Base-by-base conservation (phyloP, 2,888 invertebrate genomes). In the Phania funesta region DNA sequence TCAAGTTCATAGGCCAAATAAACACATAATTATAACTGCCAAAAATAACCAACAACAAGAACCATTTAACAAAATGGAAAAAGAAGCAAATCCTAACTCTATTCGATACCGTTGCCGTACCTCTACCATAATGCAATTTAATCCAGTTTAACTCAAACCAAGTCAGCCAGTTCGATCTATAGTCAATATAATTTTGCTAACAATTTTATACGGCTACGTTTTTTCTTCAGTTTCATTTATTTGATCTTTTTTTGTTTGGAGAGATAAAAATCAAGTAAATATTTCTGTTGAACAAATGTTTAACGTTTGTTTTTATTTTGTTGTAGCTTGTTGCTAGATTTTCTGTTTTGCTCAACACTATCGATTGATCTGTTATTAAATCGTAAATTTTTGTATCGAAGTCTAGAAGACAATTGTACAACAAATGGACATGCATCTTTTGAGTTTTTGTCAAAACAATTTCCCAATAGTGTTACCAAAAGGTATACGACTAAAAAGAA, bases 391-490 rank as follows among this genome's bases (percentile, higher is more conserved):
- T 56, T 78, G 18, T 71, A 56, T 29, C 70, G 64, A 71, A 71
- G 71, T 78, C 71, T 41, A 56, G 64, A 64, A 78, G 71, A 71
- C 78, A 76, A 71, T 76, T 67, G 80, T 76, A 71, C 58, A 68
- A 54, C 68, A 48, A 75, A 56, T 75, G 75, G 54, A 73, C 80
- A 81, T 65, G 60, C 52, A 77, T 81, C 81, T 67, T 73, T 71
- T 64, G n/a, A 60, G 67, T 62, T 81, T 76, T 80, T 81, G 80
- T 81, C 80, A 71, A 76, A 75, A 50, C 50, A 67, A 73, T 81
- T 77, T 77, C 81, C 62, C 77, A 81, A 81, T 81, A 73, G 81
- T 81, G 60, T 81, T 52, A 52, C 80, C 58, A 80, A 70, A 75
- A 80, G 48, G 54, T 54, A 67, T 35, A 67, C 29, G 62, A 65